Evolutionary conservation across 37 sponge, comb jelly and placozoan genomes (phyloP), one percentile per base, ranked within the genome.

Genomic region (Tethya wilhelma): DNA sequence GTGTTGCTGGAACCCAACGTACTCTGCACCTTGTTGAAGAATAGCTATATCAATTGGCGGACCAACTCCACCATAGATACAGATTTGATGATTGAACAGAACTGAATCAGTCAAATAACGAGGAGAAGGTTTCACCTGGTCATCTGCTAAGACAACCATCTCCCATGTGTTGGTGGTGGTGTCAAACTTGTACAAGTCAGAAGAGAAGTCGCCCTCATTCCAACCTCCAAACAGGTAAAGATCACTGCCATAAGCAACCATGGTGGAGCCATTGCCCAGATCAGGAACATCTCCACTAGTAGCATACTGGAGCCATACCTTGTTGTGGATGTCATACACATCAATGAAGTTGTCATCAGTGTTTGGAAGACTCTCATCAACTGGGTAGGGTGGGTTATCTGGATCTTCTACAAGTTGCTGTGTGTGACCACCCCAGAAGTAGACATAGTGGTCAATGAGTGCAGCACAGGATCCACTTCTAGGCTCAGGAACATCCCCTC

Each of bases 161-260:
- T 41, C 20, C 73, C 73, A 71, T 6, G 20, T 6, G n/a, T 30
- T 39, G 19, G 49, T 44, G 29, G 17, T 42, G 6, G 43, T 44
- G 49, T 71, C 53, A 3, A 71, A n/a, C 34, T 46, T 4, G 28
- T 29, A 42, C 28, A 71, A 5, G 26, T 71, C 73, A 8, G 8
- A 4, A 9, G 19, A 31, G 25, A 44, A 71, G 9, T 44, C 73
- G 3, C 56, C 55, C 11, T 71, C 56, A 46, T 68, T 68, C 29
- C 46, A 81, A 7, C 82, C 82, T 40, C 82, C 82, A 81, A 71
- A 81, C 44, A 81, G 34, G 30, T 71, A 81, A 12, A 81, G 36
- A 49, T 43, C 33, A 2, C 44, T 42, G 2, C 43, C 64, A 4
- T 44, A 62, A 14, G 14, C 82, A 3, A 72, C 46, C 53, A 71